These are phyloP conservation scores for Drosophila testacea DNA, from an alignment of 2,888 invertebrate genomes.

Conservation along the genomic window DNA sequence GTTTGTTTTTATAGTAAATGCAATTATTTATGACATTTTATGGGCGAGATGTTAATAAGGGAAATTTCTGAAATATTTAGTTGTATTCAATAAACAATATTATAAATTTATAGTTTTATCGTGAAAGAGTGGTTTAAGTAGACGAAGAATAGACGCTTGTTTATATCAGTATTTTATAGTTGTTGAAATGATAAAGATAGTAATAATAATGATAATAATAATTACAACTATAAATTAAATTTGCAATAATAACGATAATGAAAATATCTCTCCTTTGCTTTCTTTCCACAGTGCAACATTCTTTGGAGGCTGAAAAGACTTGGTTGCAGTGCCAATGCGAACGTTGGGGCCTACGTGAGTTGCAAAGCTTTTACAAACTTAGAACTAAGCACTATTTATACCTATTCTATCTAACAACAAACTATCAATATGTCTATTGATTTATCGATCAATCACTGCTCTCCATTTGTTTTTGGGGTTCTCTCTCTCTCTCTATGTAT, in stretches of 20 bases:
- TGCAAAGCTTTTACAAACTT: slow-evolving; percentile 12
- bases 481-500: slow-evolving; percentile 13
- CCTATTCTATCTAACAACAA: slow-evolving; percentile 24
- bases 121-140: too few relatives aligned
- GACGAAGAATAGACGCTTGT: too few relatives aligned
- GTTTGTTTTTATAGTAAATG: too few relatives aligned
- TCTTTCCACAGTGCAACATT: slow-evolving; percentile 89
- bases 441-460: slow-evolving; percentile 18
- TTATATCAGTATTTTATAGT: too few relatives aligned
- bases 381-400: slow-evolving; percentile 8
- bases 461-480: slow-evolving; percentile 43
- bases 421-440: slow-evolving; percentile 13
- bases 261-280: background rate
- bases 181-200: background rate
- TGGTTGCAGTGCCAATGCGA: slow-evolving; percentile 96
- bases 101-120: too few relatives aligned
- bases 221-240: background rate
- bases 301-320: slow-evolving; percentile 94
- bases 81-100: too few relatives aligned
- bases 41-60: background rate
- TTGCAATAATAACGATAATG: background rate
- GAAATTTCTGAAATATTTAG: too few relatives aligned
- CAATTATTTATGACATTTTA: background rate
- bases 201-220: background rate
- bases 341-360: slow-evolving; percentile 90